Evolutionary conservation across 2,888 invertebrate species (phyloP).

Genomic region (Dascillus cervinus): DNA sequence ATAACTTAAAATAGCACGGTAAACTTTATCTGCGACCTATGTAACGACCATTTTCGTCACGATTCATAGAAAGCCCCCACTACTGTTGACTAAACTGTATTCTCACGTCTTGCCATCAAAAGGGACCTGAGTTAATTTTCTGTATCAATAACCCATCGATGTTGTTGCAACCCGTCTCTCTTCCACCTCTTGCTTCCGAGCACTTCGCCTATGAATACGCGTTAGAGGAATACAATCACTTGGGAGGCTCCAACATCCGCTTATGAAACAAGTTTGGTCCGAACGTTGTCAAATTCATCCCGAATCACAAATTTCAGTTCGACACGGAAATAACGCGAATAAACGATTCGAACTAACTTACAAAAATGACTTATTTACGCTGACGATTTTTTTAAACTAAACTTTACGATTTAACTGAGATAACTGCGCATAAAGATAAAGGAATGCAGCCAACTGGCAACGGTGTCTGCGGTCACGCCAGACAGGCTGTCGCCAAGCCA

Average conservation of each 20-base stretch:
- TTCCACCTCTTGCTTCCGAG: no score
- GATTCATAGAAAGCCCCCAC: constrained; percentile 45
- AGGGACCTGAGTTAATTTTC: constrained; percentile 55
- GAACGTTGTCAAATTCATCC: constrained; percentile 48
- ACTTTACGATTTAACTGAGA: background rate
- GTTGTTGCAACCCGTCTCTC: no score
- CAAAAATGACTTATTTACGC: no score
- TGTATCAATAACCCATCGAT: no score
- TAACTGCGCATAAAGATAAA: constrained; percentile 9
- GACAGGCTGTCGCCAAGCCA: constrained; percentile 91
- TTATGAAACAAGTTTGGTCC: constrained; percentile 63
- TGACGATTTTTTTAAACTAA: no score
- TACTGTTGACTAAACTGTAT: constrained; percentile 51
- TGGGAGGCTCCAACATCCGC: constrained; percentile 57
- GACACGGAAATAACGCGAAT: no score
- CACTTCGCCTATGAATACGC: no score
- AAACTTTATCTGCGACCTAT: constrained; percentile 46
- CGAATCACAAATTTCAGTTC: no score
- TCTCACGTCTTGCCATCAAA: constrained; percentile 61
- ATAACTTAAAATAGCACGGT: constrained; percentile 33
- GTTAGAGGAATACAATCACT: no score
- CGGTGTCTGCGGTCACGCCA: constrained; percentile 68
- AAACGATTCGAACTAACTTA: no score
- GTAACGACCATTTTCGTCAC: constrained; percentile 48
- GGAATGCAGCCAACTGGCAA: constrained; percentile 54